Conservation (phyloP, 2,797 vertebrate species). For the Alauda arvensis region DNA sequence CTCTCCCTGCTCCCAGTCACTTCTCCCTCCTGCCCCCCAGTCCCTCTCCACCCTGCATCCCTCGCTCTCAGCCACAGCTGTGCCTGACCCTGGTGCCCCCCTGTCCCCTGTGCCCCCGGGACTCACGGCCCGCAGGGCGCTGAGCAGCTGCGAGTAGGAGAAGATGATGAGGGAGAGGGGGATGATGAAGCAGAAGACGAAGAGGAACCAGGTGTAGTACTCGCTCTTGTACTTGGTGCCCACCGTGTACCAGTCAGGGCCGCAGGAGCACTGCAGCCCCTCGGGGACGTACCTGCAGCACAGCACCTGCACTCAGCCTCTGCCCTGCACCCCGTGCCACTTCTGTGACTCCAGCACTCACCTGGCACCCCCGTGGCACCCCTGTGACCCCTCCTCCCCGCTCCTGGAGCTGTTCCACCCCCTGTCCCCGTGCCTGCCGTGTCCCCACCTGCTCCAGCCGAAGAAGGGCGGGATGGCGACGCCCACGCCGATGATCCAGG, state of each 20-base stretch:
- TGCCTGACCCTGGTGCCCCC: background rate
- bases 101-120: background rate
- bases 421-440: background rate
- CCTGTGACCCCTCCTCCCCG: fast-evolving
- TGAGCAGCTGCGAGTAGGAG: slow-evolving; percentile 75
- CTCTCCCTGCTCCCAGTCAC: too few species aligned
- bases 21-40: too few species aligned
- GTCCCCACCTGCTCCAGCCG: slow-evolving; percentile 76
- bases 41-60: background rate
- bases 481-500: slow-evolving; percentile 70
- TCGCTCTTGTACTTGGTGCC: slow-evolving; percentile 73
- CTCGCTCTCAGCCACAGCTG: background rate
- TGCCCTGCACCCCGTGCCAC: background rate
- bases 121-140: slow-evolving; percentile 75
- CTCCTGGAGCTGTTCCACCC: background rate
- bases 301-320: fast-evolving
- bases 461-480: slow-evolving; percentile 75
- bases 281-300: slow-evolving; percentile 76
- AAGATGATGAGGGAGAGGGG: slow-evolving; percentile 76
- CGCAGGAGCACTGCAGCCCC: slow-evolving; percentile 82
- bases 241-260: slow-evolving; percentile 85
- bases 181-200: slow-evolving; percentile 78
- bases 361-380: too few species aligned
- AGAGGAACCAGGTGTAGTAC: slow-evolving; percentile 80
- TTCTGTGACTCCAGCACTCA: too few species aligned